Evolutionary conservation across 2,888 invertebrate genomes (phyloP).

Genomic region (Pocota personata): DNA sequence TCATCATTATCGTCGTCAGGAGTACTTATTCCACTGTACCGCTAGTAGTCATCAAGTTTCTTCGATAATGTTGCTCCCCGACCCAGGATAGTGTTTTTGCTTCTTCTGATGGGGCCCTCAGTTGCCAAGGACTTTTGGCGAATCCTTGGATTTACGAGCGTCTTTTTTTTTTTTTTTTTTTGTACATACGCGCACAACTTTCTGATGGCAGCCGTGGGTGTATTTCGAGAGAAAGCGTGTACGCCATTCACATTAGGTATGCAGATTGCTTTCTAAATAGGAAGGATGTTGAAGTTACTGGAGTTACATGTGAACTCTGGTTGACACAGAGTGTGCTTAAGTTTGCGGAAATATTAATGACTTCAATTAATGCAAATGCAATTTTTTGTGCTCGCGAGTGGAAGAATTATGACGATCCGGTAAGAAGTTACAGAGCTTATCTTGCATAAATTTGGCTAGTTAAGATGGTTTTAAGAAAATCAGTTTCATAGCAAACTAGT

Average conservation of each 20-base stretch:
- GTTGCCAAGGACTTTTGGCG: constrained; percentile 55
- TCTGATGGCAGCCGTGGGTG: constrained; percentile 51
- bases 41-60: constrained; percentile 65
- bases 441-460: constrained; percentile 35
- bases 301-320: constrained; percentile 63
- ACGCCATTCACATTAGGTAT: constrained; percentile 61
- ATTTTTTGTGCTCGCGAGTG: constrained; percentile 23
- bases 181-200: constrained; percentile 39
- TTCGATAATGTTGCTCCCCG: constrained; percentile 53
- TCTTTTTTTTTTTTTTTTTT: constrained; percentile 20
- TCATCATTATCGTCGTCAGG: constrained; percentile 62
- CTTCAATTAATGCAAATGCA: constrained; percentile 72
- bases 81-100: constrained; percentile 28
- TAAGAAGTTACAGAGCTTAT: constrained; percentile 23
- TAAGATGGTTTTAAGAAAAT: not conserved
- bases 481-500: no score
- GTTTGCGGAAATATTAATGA: constrained; percentile 66
- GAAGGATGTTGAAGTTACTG: constrained; percentile 40
- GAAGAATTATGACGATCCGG: constrained; percentile 6
- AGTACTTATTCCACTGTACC: constrained; percentile 57
- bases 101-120: constrained; percentile 4
- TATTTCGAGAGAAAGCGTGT: constrained; percentile 13
- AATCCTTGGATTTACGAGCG: constrained; percentile 61
- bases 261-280: constrained; percentile 68
- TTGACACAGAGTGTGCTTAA: constrained; percentile 56